Evolutionary conservation across 2,888 invertebrate genomes (phyloP), one percentile per base, ranked within the genome.

Genomic region (Leucoma salicis): DNA sequence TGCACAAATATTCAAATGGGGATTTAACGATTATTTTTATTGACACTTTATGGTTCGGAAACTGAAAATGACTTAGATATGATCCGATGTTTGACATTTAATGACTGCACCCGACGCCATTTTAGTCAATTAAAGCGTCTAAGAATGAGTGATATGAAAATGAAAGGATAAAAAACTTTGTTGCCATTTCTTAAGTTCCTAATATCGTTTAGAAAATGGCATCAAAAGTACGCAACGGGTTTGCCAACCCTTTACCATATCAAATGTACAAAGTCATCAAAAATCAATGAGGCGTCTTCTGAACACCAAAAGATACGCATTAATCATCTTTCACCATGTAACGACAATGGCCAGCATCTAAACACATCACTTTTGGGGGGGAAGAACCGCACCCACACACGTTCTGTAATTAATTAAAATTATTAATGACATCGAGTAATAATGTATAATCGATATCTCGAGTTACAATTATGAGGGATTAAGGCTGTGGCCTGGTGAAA

Each of bases 11-110:
- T 86, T 85, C 81, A 82, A 78, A 86, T 84, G 69, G 55, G 53
- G 62, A 59, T 76, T 80, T 76, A 75, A 77, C 71, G 80, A 78
- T 79, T 78, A 78, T 76, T 84, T 84, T 85, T 84, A 85, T 83
- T 78, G 86, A 82, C 83, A 86, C 74, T 87, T 87, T 87, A 87
- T 87, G 80, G 80, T 82, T 82, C 71, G 81, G 87, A 87, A 87
- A 86, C 78, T 76, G 77, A 69, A 70, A 84, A 85, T 74, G 82
- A 71, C 75, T 76, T 70, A 74, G 81, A 80, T 77, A 73, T 73
- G 66, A 80, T 78, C 66, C 78, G 70, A 80, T 78, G 74, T 65
- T 64, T 53, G 61, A 56, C 46, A 35, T 55, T 68, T 76, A 74
- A 74, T 67, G 74, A 63, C 50, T 47, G 57, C 55, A 53, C 53